phyloP scores from a whole-genome alignment of 2,888 invertebrate species.

The Cantharis lateralis region DNA sequence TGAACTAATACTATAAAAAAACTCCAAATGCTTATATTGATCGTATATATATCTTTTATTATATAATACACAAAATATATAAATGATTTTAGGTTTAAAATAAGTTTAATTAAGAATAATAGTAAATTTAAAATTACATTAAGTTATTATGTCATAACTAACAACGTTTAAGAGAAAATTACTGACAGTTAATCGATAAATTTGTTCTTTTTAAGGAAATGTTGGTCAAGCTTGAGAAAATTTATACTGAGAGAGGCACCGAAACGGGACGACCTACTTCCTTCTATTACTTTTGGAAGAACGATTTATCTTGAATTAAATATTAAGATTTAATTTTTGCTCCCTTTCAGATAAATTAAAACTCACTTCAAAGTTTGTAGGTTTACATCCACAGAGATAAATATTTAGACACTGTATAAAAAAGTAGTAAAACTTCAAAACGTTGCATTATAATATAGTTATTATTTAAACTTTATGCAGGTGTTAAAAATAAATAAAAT shows the following conservation, averaged over 20 bases:
- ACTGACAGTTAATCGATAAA: background rate
- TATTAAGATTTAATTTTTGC: conserved; percentile 6
- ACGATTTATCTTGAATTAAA: conserved; percentile 8
- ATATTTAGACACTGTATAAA: background rate
- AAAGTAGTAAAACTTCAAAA: background rate
- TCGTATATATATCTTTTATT: background rate
- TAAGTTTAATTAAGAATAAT: background rate
- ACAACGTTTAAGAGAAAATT: background rate
- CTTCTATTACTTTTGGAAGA: conserved; percentile 6
- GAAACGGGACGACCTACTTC: conserved; percentile 17
- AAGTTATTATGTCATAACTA: background rate
- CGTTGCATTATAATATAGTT: background rate
- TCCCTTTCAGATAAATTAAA: background rate
- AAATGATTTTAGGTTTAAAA: background rate
- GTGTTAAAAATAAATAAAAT: background rate
- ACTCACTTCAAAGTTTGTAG: background rate
- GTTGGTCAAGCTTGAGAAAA: conserved; percentile 13
- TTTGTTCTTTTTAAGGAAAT: background rate
- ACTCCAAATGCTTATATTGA: too few species aligned
- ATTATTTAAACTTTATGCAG: background rate
- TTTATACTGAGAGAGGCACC: conserved; percentile 9
- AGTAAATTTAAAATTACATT: background rate
- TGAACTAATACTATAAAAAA: background rate
- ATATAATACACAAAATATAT: background rate
- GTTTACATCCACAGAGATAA: background rate